These are phyloP conservation scores for Tangara arthus DNA, from an alignment of 2,797 vertebrate species.

Conservation along the genomic window DNA sequence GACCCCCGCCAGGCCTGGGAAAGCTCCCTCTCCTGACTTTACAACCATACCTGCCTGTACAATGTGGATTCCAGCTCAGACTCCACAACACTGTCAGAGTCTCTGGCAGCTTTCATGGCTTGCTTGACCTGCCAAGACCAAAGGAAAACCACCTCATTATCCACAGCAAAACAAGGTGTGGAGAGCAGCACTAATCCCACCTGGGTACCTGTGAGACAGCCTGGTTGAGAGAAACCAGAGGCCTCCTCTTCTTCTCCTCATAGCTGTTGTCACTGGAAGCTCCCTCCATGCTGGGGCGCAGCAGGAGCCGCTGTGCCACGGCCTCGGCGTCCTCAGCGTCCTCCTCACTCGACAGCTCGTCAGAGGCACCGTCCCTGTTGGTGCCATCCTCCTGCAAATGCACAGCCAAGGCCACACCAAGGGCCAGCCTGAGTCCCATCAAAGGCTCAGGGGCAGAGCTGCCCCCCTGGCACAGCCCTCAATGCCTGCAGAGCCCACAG, in stretches of 20 bases:
- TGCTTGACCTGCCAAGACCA: conserved; percentile 48
- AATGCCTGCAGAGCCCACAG: neutral
- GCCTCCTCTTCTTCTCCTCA: conserved; percentile 75
- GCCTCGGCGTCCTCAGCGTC: conserved; percentile 82
- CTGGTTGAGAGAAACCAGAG: conserved; percentile 60
- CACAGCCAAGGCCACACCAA: neutral
- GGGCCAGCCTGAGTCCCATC: neutral
- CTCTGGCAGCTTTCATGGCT: conserved; percentile 60
- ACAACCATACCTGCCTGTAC: conserved; percentile 71
- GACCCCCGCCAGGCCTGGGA: neutral
- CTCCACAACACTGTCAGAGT: conserved; percentile 78
- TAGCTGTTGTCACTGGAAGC: conserved; percentile 72
- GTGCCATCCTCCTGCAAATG: conserved; percentile 70
- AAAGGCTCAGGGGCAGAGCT: neutral
- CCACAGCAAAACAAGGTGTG: neutral
- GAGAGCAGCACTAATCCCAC: neutral
- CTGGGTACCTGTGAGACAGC: conserved; percentile 67
- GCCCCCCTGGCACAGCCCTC: neutral
- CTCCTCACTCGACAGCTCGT: conserved; percentile 93
- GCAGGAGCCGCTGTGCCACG: conserved; percentile 34
- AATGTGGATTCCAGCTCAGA: conserved; percentile 74
- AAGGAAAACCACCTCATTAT: neutral
- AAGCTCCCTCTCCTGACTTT: neutral
- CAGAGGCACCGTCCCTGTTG: conserved; percentile 78
- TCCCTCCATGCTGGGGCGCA: conserved; percentile 69